A percentile compares a stretch with the other conserved stretches of the same genome.
phyloP scores from a whole-genome alignment of 2,888 invertebrate genomes.

The Diarsia dahlii region DNA sequence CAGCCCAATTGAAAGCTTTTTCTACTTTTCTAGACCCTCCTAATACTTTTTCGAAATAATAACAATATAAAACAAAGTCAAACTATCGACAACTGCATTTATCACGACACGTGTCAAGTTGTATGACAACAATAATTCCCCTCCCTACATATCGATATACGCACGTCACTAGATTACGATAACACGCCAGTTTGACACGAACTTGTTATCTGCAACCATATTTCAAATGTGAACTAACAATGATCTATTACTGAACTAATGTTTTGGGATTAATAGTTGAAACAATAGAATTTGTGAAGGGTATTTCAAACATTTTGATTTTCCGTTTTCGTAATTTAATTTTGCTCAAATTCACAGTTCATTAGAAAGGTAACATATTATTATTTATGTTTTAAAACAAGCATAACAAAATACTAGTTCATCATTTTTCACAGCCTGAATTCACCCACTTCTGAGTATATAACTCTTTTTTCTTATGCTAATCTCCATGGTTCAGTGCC shows the following conservation, averaged over 20 bases:
- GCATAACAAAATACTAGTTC: no score
- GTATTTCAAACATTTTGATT: not conserved
- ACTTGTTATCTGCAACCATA: constrained; percentile 55
- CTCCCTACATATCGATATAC: constrained; percentile 40
- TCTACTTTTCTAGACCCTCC: not conserved
- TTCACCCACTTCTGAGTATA: no score
- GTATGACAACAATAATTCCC: constrained; percentile 23
- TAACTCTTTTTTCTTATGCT: no score
- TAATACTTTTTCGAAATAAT: not conserved
- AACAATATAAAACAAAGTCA: not conserved
- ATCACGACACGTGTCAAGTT: constrained; percentile 2
- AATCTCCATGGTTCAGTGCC: no score
- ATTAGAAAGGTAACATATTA: no score
- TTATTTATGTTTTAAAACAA: no score
- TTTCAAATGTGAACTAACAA: constrained; percentile 46
- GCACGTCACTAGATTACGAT: constrained; percentile 42
- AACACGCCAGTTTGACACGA: constrained; percentile 41
- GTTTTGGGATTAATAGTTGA: not conserved
- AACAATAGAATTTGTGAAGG: not conserved
- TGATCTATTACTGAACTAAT: constrained; percentile 50
- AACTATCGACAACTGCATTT: constrained; percentile 21
- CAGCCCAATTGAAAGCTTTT: not conserved
- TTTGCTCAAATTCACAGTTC: no score
- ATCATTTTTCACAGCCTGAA: no score
- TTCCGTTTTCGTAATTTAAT: not conserved